Evolutionary conservation across 2,888 invertebrate genomes (phyloP).

Genomic region (Camptogramma bilineatum): DNA sequence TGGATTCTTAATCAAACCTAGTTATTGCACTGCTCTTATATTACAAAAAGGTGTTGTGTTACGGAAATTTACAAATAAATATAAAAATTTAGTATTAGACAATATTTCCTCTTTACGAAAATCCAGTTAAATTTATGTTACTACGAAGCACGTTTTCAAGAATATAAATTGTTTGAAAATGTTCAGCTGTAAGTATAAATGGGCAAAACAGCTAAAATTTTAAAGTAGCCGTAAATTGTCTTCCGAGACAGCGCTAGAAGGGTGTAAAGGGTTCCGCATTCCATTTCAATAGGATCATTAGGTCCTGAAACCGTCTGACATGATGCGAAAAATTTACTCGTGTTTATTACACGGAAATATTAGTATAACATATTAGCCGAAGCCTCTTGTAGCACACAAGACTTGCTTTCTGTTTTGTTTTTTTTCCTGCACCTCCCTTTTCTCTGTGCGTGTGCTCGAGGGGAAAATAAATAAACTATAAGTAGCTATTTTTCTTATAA

Average conservation of each 20-base stretch:
- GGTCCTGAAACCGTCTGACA: constrained; percentile 37
- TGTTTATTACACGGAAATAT: not conserved
- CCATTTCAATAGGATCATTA: constrained; percentile 40
- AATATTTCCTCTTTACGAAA: constrained; percentile 15
- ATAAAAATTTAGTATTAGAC: not conserved
- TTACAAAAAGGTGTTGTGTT: too few relatives aligned
- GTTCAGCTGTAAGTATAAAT: constrained; percentile 29
- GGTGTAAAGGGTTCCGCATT: constrained; percentile 39
- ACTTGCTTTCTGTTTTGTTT: too few relatives aligned
- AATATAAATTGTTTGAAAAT: constrained; percentile 30
- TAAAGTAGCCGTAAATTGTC: constrained; percentile 34
- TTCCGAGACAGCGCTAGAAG: constrained; percentile 29
- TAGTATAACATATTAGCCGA: not conserved
- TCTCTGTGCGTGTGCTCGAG: too few relatives aligned
- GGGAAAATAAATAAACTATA: too few relatives aligned
- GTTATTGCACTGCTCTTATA: too few relatives aligned
- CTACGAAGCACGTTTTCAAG: constrained; percentile 18
- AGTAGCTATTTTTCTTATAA: too few relatives aligned
- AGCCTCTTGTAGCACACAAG: too few relatives aligned
- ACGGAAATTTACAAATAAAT: not conserved
- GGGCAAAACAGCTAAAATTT: constrained; percentile 34
- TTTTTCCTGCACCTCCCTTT: too few relatives aligned
- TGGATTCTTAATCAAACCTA: too few relatives aligned
- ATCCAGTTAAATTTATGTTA: constrained; percentile 22
- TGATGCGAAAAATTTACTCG: constrained; percentile 9